Conservation (phyloP, 35 echinoderm and acorn worm genomes). For the Chiridota heheva region DNA sequence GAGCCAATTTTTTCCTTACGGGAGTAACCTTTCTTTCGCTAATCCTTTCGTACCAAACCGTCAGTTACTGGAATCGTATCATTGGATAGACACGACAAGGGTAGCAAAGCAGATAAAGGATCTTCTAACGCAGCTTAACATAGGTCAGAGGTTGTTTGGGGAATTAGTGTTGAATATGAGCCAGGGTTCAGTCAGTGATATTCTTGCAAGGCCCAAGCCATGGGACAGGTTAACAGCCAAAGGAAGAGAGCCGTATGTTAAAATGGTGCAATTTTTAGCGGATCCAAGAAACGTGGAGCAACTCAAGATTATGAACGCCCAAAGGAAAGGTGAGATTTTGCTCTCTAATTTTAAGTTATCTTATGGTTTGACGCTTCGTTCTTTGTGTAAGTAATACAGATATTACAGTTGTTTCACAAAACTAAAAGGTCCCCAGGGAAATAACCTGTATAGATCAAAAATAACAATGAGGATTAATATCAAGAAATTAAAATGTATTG, state of each 20-base stretch:
- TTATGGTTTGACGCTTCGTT: not conserved
- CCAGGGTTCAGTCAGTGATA: slow-evolving; percentile 96
- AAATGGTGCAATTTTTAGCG: slow-evolving; percentile 96
- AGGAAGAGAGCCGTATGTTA: slow-evolving; percentile 93
- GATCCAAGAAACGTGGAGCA: slow-evolving; percentile 74
- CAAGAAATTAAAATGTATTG: too few relatives aligned
- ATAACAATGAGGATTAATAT: too few relatives aligned
- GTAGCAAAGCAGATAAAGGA: slow-evolving; percentile 88
- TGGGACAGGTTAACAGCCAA: slow-evolving; percentile 97
- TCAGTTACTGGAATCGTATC: slow-evolving; percentile 54
- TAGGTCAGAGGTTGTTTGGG: slow-evolving; percentile 92
- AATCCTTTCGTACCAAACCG: slow-evolving; percentile 39
- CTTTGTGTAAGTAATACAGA: not conserved
- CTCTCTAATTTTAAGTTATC: not conserved
- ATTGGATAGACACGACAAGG: slow-evolving; percentile 84
- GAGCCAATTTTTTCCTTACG: slow-evolving; percentile 37
- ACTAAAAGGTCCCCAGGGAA: too few relatives aligned
- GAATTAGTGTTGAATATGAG: slow-evolving; percentile 85
- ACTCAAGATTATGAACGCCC: slow-evolving; percentile 82
- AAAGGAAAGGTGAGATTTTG: slow-evolving; percentile 80
- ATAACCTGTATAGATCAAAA: too few relatives aligned
- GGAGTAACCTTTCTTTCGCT: slow-evolving; percentile 38
- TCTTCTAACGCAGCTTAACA: slow-evolving; percentile 77
- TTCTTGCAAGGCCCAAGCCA: slow-evolving; percentile 85
- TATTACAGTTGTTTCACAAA: too few relatives aligned